Conservation (phyloP, 2,888 invertebrate species). For the Empis stercorea region DNA sequence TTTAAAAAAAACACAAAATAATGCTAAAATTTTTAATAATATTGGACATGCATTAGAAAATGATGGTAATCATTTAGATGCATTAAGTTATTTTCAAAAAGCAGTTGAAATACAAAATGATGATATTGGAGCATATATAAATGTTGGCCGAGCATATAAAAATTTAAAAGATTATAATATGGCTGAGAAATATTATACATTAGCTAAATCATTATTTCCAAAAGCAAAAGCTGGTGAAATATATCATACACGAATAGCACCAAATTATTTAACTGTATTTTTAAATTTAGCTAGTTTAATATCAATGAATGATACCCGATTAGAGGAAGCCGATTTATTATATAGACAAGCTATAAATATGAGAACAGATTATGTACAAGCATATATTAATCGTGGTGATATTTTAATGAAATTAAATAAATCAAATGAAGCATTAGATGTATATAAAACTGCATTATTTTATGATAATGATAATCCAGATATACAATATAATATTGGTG, state of each 20-base stretch:
- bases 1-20: slow-evolving; percentile 64
- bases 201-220: slow-evolving; percentile 77
- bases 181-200: slow-evolving; percentile 85
- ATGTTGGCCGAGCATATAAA: slow-evolving; percentile 90
- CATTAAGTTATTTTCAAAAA: slow-evolving; percentile 79
- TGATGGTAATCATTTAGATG: slow-evolving; percentile 54
- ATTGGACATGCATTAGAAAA: slow-evolving; percentile 91
- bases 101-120: slow-evolving; percentile 89
- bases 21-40: slow-evolving; percentile 94
- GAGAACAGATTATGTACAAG: slow-evolving; percentile 89
- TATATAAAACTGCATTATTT: slow-evolving; percentile 81
- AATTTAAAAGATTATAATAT: slow-evolving; percentile 76
- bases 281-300: slow-evolving; percentile 89
- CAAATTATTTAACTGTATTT: slow-evolving; percentile 91
- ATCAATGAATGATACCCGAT: slow-evolving; percentile 77
- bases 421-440: slow-evolving; percentile 86
- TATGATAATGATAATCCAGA: slow-evolving; percentile 91
- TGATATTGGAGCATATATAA: slow-evolving; percentile 93
- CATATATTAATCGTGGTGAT: slow-evolving; percentile 94
- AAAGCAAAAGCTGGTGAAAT: slow-evolving; percentile 87
- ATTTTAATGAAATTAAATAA: slow-evolving; percentile 89
- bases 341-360: slow-evolving; percentile 94
- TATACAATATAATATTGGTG: slow-evolving; percentile 88
- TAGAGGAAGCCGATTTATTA: slow-evolving; percentile 88
- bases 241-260: slow-evolving; percentile 90